Evolutionary conservation across 1,140 invertebrate species (phyloP).

Genomic region (Centruroides sculpturatus): DNA sequence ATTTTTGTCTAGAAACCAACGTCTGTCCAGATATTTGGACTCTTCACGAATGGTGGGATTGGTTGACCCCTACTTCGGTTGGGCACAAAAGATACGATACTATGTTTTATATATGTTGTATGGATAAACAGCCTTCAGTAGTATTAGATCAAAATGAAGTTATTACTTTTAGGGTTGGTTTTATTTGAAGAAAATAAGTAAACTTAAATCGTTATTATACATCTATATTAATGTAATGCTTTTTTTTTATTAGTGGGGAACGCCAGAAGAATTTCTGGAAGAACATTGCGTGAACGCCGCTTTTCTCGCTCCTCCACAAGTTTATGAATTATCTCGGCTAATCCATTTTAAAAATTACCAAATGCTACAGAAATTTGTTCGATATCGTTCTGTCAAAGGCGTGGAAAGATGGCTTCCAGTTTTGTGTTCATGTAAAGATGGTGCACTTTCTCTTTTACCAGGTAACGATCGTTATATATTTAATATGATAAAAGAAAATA

Average conservation of each 20-base stretch:
- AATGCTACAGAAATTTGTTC: slow-evolving; percentile 24
- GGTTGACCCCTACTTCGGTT: slow-evolving; percentile 52
- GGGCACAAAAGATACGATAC: slow-evolving; percentile 48
- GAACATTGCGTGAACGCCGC: slow-evolving; percentile 21
- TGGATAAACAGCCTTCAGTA: slow-evolving; percentile 40
- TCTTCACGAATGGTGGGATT: slow-evolving; percentile 68
- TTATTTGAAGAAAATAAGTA: background rate
- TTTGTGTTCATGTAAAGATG: slow-evolving; percentile 26
- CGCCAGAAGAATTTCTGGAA: slow-evolving; percentile 25
- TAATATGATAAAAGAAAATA: too few relatives aligned
- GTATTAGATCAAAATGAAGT: slow-evolving; percentile 48
- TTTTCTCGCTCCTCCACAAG: slow-evolving; percentile 34
- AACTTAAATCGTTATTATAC: too few relatives aligned
- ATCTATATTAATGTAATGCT: too few relatives aligned
- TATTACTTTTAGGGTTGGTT: slow-evolving; percentile 42
- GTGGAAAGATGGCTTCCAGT: slow-evolving; percentile 32
- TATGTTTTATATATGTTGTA: slow-evolving; percentile 53
- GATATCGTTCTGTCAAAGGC: slow-evolving; percentile 21
- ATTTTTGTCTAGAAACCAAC: slow-evolving; percentile 49
- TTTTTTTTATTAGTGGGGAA: slow-evolving; percentile 28
- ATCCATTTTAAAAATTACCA: slow-evolving; percentile 23
- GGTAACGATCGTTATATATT: slow-evolving; percentile 20
- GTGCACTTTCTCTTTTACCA: slow-evolving; percentile 28
- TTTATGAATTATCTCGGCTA: slow-evolving; percentile 33
- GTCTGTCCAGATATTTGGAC: slow-evolving; percentile 68